Conservation (phyloP, 2,113 vertebrate genomes). For the Solea senegalensis region DNA sequence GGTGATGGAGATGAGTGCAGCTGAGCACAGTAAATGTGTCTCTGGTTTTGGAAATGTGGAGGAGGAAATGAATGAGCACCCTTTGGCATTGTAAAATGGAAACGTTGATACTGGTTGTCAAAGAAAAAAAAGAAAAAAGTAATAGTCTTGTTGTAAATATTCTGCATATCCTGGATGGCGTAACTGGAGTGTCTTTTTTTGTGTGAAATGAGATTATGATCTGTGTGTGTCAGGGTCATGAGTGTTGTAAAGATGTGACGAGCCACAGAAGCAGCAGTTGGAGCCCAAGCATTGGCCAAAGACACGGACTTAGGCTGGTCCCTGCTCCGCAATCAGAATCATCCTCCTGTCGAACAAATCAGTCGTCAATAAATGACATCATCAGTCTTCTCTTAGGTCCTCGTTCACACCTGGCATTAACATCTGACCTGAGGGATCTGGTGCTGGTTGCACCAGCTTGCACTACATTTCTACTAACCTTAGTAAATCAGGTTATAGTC, state of each 20-base stretch:
- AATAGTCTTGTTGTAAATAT: conserved; percentile 43
- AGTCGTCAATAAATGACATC: conserved; percentile 12
- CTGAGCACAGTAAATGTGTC: conserved; percentile 54
- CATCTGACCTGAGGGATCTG: too few relatives aligned
- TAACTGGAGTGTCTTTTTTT: conserved; percentile 25
- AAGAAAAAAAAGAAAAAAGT: conserved; percentile 33
- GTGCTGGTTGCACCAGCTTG: too few relatives aligned
- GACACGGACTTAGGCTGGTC: conserved; percentile 85
- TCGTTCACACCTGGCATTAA: too few relatives aligned
- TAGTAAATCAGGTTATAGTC: too few relatives aligned
- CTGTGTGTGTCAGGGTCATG: conserved; percentile 81
- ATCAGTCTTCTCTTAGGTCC: not conserved
- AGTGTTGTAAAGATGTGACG: conserved; percentile 81
- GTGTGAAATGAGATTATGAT: conserved; percentile 37
- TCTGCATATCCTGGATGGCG: conserved; percentile 53
- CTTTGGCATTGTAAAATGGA: conserved; percentile 76
- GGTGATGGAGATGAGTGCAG: conserved; percentile 45
- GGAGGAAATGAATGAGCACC: conserved; percentile 64
- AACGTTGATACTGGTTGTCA: conserved; percentile 42
- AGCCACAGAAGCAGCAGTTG: conserved; percentile 92
- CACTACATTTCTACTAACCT: too few relatives aligned
- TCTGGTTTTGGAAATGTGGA: conserved; percentile 45
- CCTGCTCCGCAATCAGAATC: conserved; percentile 93
- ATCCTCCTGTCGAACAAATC: conserved; percentile 87
- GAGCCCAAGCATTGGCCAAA: conserved; percentile 86